Base-by-base conservation (phyloP, 2,888 invertebrate species). In the Stenodema calcarata region DNA sequence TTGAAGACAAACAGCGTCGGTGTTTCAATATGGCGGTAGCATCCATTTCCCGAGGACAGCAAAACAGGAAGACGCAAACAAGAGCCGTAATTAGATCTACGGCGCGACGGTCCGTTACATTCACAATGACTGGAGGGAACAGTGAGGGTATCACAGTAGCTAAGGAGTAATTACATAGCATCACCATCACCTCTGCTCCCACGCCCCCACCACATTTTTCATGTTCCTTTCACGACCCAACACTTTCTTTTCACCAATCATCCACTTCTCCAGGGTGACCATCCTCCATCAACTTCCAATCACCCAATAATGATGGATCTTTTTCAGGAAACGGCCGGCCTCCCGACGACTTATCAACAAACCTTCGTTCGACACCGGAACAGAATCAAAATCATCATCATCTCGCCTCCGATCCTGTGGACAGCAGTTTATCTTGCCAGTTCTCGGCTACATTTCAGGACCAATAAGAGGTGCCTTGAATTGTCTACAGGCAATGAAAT, bases 111-210 rank as follows among this genome's bases (percentile, higher is more conserved):
- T 44, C 78, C 78, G 78, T 44, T 78, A 78, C 78, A 78, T 44
- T 78, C 78, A 78, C 44, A 44, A 44, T 78, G 41, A 42, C 27
- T 42, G 78, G n/a, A 78, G 78, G 42, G 42, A 78, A 78, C 78
- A 78, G 44, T 18, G 42, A 78, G 78, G 78, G 78, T 78, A 78
- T 78, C 78, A 78, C 78, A 42, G 78, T 78, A 78, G 78, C 78
- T 78, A 78, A 78, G 78, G 44, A 78, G 78, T 78, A 78, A 78
- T 78, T 78, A 78, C 78, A 44, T 44, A 78, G 78, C 78, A 42
- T 44, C 44, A 78, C 78, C 78, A 44, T 62, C 62, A 62, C 27
- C 62, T 27, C 62, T 62, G 62, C 62, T 62, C 62, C 62, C 62
- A 62, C 62, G 62, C 62, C 62, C 62, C 62, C 62, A 23, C 62